Percentiles rank a stretch among this genome's conserved stretches.
Conservation (phyloP, 2,797 vertebrate genomes). For the Oreochromis mossambicus region DNA sequence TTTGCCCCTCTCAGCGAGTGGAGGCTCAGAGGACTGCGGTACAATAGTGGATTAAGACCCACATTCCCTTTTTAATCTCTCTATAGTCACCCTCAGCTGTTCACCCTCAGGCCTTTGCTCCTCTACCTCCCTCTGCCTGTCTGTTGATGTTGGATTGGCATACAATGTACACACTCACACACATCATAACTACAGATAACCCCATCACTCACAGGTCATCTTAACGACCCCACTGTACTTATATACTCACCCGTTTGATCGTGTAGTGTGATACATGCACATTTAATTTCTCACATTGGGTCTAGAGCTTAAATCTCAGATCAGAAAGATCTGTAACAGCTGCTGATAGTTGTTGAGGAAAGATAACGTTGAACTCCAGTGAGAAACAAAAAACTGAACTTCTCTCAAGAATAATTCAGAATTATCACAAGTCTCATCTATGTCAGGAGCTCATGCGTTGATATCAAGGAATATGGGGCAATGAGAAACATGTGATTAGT, state of each 20-base stretch:
- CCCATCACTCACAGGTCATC: background rate
- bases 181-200: background rate
- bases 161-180: background rate
- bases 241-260: background rate
- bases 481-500: background rate
- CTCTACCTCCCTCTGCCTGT: conserved; percentile 19
- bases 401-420: background rate
- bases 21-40: conserved; percentile 46
- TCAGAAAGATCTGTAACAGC: background rate
- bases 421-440: background rate
- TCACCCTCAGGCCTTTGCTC: conserved; percentile 45
- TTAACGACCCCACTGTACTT: background rate
- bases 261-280: background rate
- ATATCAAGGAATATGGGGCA: background rate
- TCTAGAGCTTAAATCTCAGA: background rate
- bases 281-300: background rate
- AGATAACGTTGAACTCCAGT: background rate
- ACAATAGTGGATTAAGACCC: conserved; percentile 69
- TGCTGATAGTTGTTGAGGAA: background rate
- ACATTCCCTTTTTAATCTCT: conserved; percentile 73
- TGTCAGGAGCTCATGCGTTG: background rate
- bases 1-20: conserved; percentile 38
- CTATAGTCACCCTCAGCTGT: conserved; percentile 62
- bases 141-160: conserved; percentile 42
- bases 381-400: background rate